Percentiles rank a stretch among this genome's conserved stretches.
Conservation (phyloP, 2,888 invertebrate genomes). For the Nemurella pictetii region DNA sequence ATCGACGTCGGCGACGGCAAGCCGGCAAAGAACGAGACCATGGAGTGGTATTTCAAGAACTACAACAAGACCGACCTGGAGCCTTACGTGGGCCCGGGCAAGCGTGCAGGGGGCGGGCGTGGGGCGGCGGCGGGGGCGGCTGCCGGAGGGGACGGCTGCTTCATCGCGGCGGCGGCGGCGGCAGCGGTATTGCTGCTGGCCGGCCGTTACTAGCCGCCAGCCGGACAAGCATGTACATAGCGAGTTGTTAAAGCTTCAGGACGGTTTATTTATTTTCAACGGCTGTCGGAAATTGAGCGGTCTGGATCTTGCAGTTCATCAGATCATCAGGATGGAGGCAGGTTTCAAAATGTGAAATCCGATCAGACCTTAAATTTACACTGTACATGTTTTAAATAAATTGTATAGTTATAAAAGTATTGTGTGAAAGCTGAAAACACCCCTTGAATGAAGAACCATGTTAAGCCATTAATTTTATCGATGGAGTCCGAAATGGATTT, state of each 20-base stretch:
- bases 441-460: too few species aligned
- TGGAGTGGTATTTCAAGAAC: slow-evolving; percentile 80
- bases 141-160: too few species aligned
- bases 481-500: too few species aligned
- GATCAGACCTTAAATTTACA: too few species aligned
- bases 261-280: neutral
- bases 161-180: too few species aligned
- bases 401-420: too few species aligned
- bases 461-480: too few species aligned
- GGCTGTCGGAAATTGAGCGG: neutral
- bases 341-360: too few species aligned
- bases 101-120: neutral
- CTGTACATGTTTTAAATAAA: too few species aligned
- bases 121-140: neutral
- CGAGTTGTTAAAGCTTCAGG: neutral
- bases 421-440: too few species aligned
- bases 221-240: neutral
- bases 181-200: neutral
- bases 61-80: slow-evolving; percentile 69
- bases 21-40: slow-evolving; percentile 32
- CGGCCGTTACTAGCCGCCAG: neutral
- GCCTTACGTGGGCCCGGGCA: slow-evolving; percentile 53
- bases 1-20: slow-evolving; percentile 41
- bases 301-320: neutral
- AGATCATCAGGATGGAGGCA: too few species aligned